These are phyloP conservation scores for Serripes groenlandicus DNA, from an alignment of 2,888 invertebrate species.

Conservation along the genomic window DNA sequence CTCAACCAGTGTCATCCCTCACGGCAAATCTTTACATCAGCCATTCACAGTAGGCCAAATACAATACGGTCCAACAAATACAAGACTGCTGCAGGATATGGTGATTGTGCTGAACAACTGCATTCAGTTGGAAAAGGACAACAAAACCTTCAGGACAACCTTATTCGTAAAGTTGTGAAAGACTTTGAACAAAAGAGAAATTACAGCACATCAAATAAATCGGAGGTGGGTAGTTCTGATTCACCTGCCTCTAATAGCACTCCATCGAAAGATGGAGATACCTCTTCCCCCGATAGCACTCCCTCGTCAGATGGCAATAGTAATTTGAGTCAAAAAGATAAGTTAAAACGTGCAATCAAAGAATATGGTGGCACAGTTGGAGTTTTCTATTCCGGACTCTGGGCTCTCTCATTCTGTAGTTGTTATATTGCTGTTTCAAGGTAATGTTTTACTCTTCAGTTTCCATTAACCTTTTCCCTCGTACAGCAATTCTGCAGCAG, in stretches of 20 bases:
- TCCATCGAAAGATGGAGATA: no score
- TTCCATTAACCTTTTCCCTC: background rate
- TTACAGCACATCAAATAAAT: background rate
- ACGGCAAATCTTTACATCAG: slow-evolving; percentile 39
- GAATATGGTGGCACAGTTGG: background rate
- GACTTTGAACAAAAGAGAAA: background rate
- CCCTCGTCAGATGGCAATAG: slow-evolving; percentile 22
- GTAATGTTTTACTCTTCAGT: background rate
- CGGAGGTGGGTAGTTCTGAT: background rate
- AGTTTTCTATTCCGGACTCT: background rate
- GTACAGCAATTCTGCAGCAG: background rate
- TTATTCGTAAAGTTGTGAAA: background rate
- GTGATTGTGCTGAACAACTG: slow-evolving; percentile 77
- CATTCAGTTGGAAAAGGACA: slow-evolving; percentile 71
- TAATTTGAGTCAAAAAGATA: slow-evolving; percentile 54
- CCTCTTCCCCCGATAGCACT: slow-evolving; percentile 25
- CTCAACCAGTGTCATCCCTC: background rate
- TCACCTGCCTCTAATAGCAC: background rate
- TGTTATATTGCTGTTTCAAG: background rate
- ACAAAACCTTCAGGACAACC: slow-evolving; percentile 66
- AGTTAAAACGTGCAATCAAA: background rate
- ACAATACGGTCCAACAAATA: slow-evolving; percentile 54
- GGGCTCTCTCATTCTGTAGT: background rate
- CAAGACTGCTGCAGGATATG: slow-evolving; percentile 76
- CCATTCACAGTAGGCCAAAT: slow-evolving; percentile 52